Evolutionary conservation across 2,888 invertebrate species (phyloP), one percentile per base, ranked within the genome.

Genomic region (Torymus tubicola): DNA sequence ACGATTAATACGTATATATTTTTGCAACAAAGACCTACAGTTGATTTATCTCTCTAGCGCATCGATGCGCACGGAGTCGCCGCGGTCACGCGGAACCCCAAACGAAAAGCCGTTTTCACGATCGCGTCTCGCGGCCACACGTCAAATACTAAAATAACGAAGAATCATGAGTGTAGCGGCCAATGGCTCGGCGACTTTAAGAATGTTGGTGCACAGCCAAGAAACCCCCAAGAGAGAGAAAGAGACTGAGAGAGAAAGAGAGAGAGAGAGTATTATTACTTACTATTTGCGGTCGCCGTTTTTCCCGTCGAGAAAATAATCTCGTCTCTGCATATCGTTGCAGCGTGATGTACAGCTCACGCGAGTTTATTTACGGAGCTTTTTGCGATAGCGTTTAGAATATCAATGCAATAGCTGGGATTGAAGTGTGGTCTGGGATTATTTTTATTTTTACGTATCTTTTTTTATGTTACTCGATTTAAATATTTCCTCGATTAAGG

Each of bases 71-170:
- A 42, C 42, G 8, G 42, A 42, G 42, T 42, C 21, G 8, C 10
- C 5, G 42, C 42, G 42, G 42, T 42, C 42, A 42, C 42, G 42
- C 42, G 42, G 8, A 8, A 42, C 42, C 42, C 42, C 10, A 42
- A 42, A 42, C 42, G 42, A 42, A 42, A 42, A 42, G 42, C 42
- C 42, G 42, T 65, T 60, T 78, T 72, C 58, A 31, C 60, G 42
- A 65, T 75, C 42, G 57, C 50, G 42, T 18, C 21, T 67, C 50
- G 42, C 58, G 8, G 42, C 42, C 42, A 12, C 61, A 14, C n/a
- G 65, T 65, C 31, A 75, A 69, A 60, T 16, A 60, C 65, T 53
- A 80, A 71, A 75, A 75, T 79, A 74, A 74, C 74, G 50, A 57
- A 65, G 16, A 64, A 63, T 64, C 67, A 53, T 65, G 69, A 77